Evolutionary conservation across 2,888 invertebrate species (phyloP).

Genomic region (Sericinus montela): DNA sequence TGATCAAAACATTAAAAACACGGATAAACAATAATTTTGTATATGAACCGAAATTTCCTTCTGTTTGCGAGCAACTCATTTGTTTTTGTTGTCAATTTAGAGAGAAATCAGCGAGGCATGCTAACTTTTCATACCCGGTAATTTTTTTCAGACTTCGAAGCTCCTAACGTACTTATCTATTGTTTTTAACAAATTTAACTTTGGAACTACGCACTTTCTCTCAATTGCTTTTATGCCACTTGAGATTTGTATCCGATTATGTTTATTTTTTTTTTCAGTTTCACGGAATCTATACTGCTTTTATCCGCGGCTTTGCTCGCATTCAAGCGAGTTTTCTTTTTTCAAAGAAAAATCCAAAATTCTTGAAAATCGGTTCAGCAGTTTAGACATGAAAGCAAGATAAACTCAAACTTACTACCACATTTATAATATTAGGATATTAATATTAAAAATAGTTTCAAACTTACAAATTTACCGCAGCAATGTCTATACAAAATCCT

Average conservation of each 20-base stretch:
- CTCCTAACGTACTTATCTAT: conserved; percentile 1
- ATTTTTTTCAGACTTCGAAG: neutral
- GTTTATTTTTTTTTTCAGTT: no score
- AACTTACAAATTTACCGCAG: no score
- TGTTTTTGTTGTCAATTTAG: conserved; percentile 10
- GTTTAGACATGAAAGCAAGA: no score
- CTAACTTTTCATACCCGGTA: neutral
- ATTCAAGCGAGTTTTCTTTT: no score
- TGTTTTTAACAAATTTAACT: conserved; percentile 14
- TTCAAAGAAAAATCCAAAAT: no score
- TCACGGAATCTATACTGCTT: no score
- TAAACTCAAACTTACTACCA: no score
- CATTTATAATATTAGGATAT: no score
- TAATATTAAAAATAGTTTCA: no score
- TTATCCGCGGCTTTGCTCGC: no score
- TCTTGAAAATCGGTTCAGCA: no score
- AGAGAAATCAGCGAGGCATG: conserved; percentile 4
- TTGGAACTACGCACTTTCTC: neutral
- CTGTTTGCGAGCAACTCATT: neutral
- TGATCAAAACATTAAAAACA: neutral
- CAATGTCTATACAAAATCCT: conserved; percentile 20
- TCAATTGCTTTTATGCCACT: conserved; percentile 6
- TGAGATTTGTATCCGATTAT: conserved; percentile 3
- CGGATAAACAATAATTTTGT: neutral
- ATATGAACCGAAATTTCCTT: conserved; percentile 9